These are phyloP conservation scores for Brevimyrus niger DNA, from an alignment of 2,113 vertebrate species.

Conservation along the genomic window DNA sequence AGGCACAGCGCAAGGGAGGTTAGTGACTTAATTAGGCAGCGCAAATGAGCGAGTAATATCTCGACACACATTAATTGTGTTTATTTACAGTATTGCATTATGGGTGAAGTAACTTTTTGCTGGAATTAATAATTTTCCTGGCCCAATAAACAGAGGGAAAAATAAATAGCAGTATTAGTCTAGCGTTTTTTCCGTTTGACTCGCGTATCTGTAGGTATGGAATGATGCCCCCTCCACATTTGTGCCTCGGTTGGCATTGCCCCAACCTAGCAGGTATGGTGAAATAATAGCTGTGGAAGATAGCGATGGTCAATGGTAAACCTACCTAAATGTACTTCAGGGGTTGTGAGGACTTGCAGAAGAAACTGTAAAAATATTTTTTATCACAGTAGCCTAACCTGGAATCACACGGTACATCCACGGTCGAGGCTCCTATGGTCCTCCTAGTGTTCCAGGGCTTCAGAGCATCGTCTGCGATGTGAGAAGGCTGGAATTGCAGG, in stretches of 20 bases:
- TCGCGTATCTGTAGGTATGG: neutral
- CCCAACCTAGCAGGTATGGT: neutral
- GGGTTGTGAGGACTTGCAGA: neutral
- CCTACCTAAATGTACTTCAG: neutral
- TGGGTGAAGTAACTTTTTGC: neutral
- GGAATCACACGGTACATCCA: neutral
- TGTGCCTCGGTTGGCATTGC: neutral
- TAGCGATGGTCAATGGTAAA: neutral
- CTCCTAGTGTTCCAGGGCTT: neutral
- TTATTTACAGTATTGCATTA: slow-evolving; percentile 18
- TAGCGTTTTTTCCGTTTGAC: neutral
- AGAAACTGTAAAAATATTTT: neutral
- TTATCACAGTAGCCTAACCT: neutral
- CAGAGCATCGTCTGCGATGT: neutral
- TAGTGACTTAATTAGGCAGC: slow-evolving; percentile 51
- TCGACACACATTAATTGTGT: slow-evolving; percentile 46
- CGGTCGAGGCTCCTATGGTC: neutral
- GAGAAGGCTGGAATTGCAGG: slow-evolving; percentile 6
- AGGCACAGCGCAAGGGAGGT: slow-evolving; percentile 39
- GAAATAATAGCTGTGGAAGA: neutral
- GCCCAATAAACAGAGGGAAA: slow-evolving; percentile 1
- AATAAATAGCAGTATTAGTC: neutral
- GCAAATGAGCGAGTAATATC: slow-evolving; percentile 50
- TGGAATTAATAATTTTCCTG: neutral
- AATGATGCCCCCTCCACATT: neutral